Base-by-base conservation (phyloP, 2,888 invertebrate species). In the Pollenia amentaria region DNA sequence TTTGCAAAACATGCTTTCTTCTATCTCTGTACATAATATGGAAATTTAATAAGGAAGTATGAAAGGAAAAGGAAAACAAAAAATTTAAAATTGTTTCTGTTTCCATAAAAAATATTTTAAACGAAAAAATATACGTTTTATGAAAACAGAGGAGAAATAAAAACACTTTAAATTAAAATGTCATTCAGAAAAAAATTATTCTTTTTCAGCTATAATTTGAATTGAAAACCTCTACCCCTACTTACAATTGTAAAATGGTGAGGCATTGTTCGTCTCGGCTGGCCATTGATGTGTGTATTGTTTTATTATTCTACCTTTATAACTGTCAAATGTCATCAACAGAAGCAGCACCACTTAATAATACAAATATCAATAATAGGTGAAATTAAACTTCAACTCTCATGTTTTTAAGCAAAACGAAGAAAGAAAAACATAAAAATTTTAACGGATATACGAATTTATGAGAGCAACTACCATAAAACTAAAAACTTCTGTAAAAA, bases 261-360 rank as follows among this genome's bases (percentile, higher is more conserved):
- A 57, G 51, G 62, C 40, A 48, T 42, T 67, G 67, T 14, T 57
- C 29, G 29, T 7, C 16, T 44, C 12, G 42, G 16, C 40, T 16
- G 11, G 12, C 11, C 40, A 62, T 62, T n/a, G 60, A n/a, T 38
- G n/a, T 64, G n/a, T 40, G n/a, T 62, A 42, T 57, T 29, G 29
- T 57, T 29, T 12, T 11, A 4, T 18, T 9, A 4, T 18, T 9
- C 55, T 70, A 38, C 48, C 46, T 48, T 73, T 48, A 73, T 73
- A 73, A 73, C 73, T 60, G 48, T 60, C 46, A 60, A 62, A 73
- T 48, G 60, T 62, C 73, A 73, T 73, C 46, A 42, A 55, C 55
- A 55, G 40, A 42, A 57, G 18, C n/a, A 18, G 4, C n/a, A 9
- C 8, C 9, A 29, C 29, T 9, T 2, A 46, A 48, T 2, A 73